Evolutionary conservation across 2,113 vertebrate species (phyloP).

Genomic region (Amphilophus citrinellus): DNA sequence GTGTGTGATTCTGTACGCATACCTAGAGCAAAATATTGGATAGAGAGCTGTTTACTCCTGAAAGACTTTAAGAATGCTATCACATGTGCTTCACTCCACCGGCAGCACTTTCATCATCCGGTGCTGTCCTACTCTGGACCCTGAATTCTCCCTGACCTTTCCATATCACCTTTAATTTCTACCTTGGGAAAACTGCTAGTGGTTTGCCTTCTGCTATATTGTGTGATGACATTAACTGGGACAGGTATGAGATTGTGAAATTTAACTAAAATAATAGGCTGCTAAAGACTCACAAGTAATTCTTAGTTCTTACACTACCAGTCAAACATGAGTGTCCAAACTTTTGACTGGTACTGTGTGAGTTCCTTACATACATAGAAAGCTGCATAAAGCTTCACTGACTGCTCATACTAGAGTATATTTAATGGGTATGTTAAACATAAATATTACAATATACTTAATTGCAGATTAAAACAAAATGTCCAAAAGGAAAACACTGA

Average conservation of each 20-base stretch:
- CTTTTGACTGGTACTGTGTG: too few relatives aligned
- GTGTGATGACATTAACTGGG: not conserved
- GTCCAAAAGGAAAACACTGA: not conserved
- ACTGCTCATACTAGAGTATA: not conserved
- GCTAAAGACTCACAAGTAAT: not conserved
- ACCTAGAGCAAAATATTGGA: slow-evolving; percentile 29
- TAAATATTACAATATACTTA: not conserved
- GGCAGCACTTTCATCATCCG: slow-evolving; percentile 47
- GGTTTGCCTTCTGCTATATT: not conserved
- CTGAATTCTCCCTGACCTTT: slow-evolving; percentile 40
- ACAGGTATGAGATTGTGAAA: not conserved
- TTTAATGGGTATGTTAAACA: not conserved
- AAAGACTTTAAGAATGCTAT: slow-evolving; percentile 29
- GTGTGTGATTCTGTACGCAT: slow-evolving; percentile 38
- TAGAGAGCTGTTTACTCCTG: slow-evolving; percentile 27
- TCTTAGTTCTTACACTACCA: not conserved
- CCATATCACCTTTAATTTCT: slow-evolving; percentile 44
- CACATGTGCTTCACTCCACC: slow-evolving; percentile 10
- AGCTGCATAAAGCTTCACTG: not conserved
- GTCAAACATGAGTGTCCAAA: too few relatives aligned
- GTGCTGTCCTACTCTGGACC: slow-evolving; percentile 28
- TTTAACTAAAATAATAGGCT: not conserved
- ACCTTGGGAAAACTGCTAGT: slow-evolving; percentile 49
- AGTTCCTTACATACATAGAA: not conserved
- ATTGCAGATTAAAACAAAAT: not conserved